Percentiles rank a stretch among this genome's conserved stretches.
These are phyloP conservation scores for Megamerina dolium DNA, from an alignment of 2,888 invertebrate species.

Conservation along the genomic window DNA sequence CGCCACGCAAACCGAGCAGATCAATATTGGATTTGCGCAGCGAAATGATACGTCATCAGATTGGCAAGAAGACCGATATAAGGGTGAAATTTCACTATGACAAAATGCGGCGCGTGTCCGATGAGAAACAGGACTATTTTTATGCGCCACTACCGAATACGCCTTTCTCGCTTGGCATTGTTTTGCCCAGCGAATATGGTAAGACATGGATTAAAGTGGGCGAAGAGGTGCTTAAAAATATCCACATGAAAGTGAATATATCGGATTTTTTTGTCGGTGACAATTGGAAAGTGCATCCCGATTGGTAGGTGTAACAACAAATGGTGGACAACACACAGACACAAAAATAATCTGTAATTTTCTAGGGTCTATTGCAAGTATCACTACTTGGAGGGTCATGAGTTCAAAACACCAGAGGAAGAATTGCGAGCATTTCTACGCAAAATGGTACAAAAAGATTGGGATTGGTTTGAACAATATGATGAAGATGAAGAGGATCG, in stretches of 20 bases:
- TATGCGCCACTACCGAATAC: slow-evolving; percentile 75
- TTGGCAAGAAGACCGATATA: slow-evolving; percentile 60
- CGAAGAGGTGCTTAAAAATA: slow-evolving; percentile 66
- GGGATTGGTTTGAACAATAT: slow-evolving; percentile 63
- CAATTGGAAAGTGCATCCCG: slow-evolving; percentile 75
- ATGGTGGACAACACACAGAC: background rate
- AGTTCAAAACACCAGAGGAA: slow-evolving; percentile 65
- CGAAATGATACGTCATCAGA: slow-evolving; percentile 64
- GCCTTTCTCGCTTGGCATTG: slow-evolving; percentile 82
- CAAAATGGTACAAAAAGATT: slow-evolving; percentile 56
- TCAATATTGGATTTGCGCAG: slow-evolving; percentile 55
- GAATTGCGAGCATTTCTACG: slow-evolving; percentile 71
- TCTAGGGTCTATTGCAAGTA: slow-evolving; percentile 80
- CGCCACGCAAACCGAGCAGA: slow-evolving; percentile 60
- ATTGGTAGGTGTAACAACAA: slow-evolving; percentile 57
- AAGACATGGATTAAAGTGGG: slow-evolving; percentile 59
- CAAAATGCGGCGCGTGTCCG: slow-evolving; percentile 74
- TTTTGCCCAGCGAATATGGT: slow-evolving; percentile 72
- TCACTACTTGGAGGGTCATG: slow-evolving; percentile 73
- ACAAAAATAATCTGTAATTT: background rate
- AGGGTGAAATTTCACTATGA: slow-evolving; percentile 79
- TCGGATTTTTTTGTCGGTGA: slow-evolving; percentile 67
- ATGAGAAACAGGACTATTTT: slow-evolving; percentile 76
- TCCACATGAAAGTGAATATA: slow-evolving; percentile 62
- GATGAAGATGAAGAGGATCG: slow-evolving; percentile 38